Evolutionary conservation across 2,888 invertebrate species (phyloP), one percentile per base, ranked within the genome.

Genomic region (Silvanus unidentatus): DNA sequence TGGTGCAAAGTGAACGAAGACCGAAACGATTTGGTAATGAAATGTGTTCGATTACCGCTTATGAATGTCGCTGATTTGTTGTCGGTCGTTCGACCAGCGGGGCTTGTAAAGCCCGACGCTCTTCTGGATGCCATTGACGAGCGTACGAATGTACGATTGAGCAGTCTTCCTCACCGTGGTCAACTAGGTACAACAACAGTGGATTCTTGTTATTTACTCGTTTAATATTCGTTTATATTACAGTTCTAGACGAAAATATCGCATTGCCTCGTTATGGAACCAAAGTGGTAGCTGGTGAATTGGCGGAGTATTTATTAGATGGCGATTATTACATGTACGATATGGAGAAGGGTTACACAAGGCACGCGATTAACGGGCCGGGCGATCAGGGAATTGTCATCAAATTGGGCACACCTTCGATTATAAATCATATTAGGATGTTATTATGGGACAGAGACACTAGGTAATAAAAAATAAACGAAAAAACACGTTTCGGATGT

Each of bases 71-170:
- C 87, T 49, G 94, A 96, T 68, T 75, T 99, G 52, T 75, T 98
- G 55, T 86, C 87, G 49, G 83, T 87, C 45, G 97, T 99, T 16
- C 78, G 98, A 30, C 89, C 92, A 0, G 88, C 93, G 35, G 79
- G 83, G 28, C 79, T 97, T 37, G 82, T 98, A 34, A 84, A 88
- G 27, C 84, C 97, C 0, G 94, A 98, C 70, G 81, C 84, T 65
- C 80, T 99, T 58, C 79, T 99, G 12, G 98, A 98, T 74, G 97
- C 97, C 39, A 95, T 98, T 50, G 87, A 90, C 58, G 85, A 88
- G 62, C 85, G 88, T 65, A 89, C 85, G 16, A 85, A 86, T 65
- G 84, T 82, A 45, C 77, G 84, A 49, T 84, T 85, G 69, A 84
- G 84, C 42, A 85, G 86, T 50, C 77, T 97, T 44, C 81, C 83